phyloP scores from a whole-genome alignment of 1,140 invertebrate genomes.

The roundworm (Caenorhabditis elegans) region WBcel235 BX284604.4:9157501-9158000 shows the following conservation, averaged over 20 bases:
- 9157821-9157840: conserved; percentile 10
- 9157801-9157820: background rate
- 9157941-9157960: too few relatives aligned
- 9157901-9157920: too few relatives aligned
- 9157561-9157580: conserved; percentile 50
- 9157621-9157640: too few relatives aligned
- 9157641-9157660: background rate
- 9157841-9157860: too few relatives aligned
- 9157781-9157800: background rate
- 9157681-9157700: background rate
- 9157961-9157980: too few relatives aligned
- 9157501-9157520: conserved; percentile 80
- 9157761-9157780: background rate
- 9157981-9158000: too few relatives aligned
- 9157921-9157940: too few relatives aligned
- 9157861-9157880: too few relatives aligned
- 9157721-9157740: background rate
- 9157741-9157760: background rate
- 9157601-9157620: background rate
- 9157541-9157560: conserved; percentile 85
- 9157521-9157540: conserved; percentile 94
- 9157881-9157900: too few relatives aligned
- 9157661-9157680: background rate
- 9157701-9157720: background rate
- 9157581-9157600: background rate